These are phyloP conservation scores for Apis laboriosa DNA, from an alignment of 1,140 invertebrate genomes.

Conservation along the genomic window DNA sequence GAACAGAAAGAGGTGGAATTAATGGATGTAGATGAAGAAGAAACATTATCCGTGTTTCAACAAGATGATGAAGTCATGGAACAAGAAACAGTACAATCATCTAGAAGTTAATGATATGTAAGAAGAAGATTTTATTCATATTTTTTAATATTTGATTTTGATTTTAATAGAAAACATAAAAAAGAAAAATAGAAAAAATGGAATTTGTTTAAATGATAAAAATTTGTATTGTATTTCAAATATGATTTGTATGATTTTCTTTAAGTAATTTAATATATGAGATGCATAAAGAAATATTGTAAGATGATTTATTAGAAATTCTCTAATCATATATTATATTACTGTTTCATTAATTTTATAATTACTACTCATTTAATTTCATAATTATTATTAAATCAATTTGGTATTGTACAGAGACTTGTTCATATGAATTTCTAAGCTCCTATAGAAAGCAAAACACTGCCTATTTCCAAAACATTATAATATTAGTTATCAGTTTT, in stretches of 20 bases:
- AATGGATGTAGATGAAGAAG: slow-evolving; percentile 78
- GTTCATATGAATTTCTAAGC: slow-evolving; percentile 57
- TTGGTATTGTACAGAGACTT: slow-evolving; percentile 51
- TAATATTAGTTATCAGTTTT: slow-evolving; percentile 55
- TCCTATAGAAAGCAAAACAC: slow-evolving; percentile 56
- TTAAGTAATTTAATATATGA: slow-evolving; percentile 22
- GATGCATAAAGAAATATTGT: slow-evolving; percentile 4
- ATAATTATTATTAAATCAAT: slow-evolving; percentile 19
- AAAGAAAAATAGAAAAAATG: slow-evolving; percentile 1
- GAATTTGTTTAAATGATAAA: slow-evolving; percentile 20
- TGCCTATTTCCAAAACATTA: slow-evolving; percentile 58
- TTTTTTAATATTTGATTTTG: slow-evolving; percentile 50
- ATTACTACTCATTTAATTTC: not conserved
- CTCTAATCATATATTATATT: slow-evolving; percentile 38
- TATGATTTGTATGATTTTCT: slow-evolving; percentile 28
- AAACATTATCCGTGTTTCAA: slow-evolving; percentile 61
- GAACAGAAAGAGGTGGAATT: slow-evolving; percentile 66
- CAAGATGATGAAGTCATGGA: slow-evolving; percentile 77
- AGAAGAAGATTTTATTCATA: slow-evolving; percentile 23
- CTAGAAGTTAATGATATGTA: slow-evolving; percentile 75
- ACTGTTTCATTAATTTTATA: slow-evolving; percentile 41
- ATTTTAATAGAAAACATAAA: slow-evolving; percentile 24
- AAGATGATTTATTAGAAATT: slow-evolving; percentile 13
- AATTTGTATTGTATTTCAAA: slow-evolving; percentile 13
- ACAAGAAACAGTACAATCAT: slow-evolving; percentile 71